These are phyloP conservation scores for Nebria ingens DNA, from an alignment of 1,140 invertebrate genomes.

Conservation along the genomic window DNA sequence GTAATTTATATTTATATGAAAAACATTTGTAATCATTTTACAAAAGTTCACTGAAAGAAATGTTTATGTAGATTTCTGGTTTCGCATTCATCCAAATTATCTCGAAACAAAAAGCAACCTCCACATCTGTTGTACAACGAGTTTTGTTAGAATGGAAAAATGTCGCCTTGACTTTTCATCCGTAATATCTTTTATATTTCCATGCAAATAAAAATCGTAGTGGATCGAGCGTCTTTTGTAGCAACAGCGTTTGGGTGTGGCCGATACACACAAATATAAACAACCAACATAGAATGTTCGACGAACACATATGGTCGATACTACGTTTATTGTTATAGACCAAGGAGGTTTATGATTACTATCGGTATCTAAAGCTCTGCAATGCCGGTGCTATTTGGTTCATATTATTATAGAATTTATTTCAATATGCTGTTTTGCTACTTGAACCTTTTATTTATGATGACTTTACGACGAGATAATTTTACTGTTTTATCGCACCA, in stretches of 20 bases:
- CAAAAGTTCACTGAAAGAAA: not conserved
- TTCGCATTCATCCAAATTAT: not conserved
- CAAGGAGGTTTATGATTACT: not conserved
- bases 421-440: no score
- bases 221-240: no score
- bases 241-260: not conserved
- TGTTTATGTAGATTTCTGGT: not conserved
- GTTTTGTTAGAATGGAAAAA: not conserved
- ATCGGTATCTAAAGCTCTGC: not conserved
- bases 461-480: no score
- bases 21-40: not conserved
- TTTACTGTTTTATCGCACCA: no score
- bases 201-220: not conserved
- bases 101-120: not conserved
- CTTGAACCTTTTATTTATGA: no score
- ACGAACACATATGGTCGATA: not conserved
- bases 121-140: not conserved
- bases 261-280: no score
- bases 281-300: no score
- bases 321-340: not conserved
- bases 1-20: not conserved
- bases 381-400: no score
- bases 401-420: no score
- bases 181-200: not conserved
- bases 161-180: slow-evolving; percentile 2